phyloP scores from a whole-genome alignment of 2,113 vertebrate species.

The Xenotilapia caudafasciata region DNA sequence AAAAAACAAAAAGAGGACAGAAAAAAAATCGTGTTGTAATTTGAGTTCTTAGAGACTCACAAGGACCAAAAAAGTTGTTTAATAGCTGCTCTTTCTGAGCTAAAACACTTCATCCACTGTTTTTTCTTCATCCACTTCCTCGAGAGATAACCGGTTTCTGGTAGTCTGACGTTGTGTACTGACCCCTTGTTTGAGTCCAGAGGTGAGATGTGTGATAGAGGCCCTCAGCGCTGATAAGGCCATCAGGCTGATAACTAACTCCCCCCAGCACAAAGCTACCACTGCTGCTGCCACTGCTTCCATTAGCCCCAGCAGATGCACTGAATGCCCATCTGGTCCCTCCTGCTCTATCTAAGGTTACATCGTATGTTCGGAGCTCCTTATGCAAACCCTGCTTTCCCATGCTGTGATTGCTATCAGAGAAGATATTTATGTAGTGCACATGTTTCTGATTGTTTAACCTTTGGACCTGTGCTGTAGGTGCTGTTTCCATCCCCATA shows the following conservation, averaged over 20 bases:
- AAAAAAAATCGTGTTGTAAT: neutral
- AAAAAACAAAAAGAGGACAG: neutral
- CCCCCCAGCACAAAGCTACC: conserved; percentile 37
- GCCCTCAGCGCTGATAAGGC: conserved; percentile 59
- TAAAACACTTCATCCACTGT: neutral
- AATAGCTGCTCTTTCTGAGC: neutral
- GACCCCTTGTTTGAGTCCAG: conserved; percentile 59
- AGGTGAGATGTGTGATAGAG: conserved; percentile 64
- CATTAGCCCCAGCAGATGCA: conserved; percentile 41
- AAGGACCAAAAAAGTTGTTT: neutral
- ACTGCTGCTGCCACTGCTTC: conserved; percentile 29
- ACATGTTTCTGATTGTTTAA: conserved; percentile 70
- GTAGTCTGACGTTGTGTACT: conserved; percentile 8
- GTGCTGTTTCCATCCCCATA: conserved; percentile 11
- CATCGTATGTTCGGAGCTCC: conserved; percentile 40
- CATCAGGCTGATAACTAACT: conserved; percentile 51
- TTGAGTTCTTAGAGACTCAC: neutral
- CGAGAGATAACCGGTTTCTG: conserved; percentile 29
- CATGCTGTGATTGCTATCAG: conserved; percentile 46
- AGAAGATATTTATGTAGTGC: conserved; percentile 60
- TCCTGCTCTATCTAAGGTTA: conserved; percentile 42
- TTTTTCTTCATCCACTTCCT: conserved; percentile 17
- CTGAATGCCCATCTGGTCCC: conserved; percentile 12
- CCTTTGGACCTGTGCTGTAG: conserved; percentile 59
- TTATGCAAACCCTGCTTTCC: conserved; percentile 39